Evolutionary conservation across 2,113 vertebrate genomes (phyloP).

Genomic region (Pachycephala philippinensis): DNA sequence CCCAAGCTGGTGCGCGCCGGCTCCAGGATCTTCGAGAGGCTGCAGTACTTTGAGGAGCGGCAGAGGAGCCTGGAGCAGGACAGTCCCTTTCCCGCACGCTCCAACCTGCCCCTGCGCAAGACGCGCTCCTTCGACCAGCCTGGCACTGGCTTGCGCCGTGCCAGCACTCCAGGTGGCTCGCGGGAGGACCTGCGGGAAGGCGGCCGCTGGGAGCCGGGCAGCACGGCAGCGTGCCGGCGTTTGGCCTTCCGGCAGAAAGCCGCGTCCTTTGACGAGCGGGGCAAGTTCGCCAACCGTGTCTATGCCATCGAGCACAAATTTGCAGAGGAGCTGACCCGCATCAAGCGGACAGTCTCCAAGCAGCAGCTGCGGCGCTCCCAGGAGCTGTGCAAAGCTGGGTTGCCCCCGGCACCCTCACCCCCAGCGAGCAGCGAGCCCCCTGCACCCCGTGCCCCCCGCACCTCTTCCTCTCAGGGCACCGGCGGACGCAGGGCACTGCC

Average conservation of each 20-base stretch:
- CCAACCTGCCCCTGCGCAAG: slow-evolving; percentile 88
- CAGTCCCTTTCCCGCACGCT: slow-evolving; percentile 77
- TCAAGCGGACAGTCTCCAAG: slow-evolving; percentile 85
- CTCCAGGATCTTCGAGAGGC: slow-evolving; percentile 91
- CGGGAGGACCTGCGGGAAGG: slow-evolving; percentile 84
- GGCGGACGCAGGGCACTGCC: neutral
- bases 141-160: slow-evolving; percentile 58
- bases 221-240: slow-evolving; percentile 78
- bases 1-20: slow-evolving; percentile 88
- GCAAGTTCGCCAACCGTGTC: slow-evolving; percentile 80
- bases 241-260: slow-evolving; percentile 89
- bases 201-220: slow-evolving; percentile 67
- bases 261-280: slow-evolving; percentile 89
- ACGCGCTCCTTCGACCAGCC: slow-evolving; percentile 88
- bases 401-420: slow-evolving; percentile 70
- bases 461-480: neutral
- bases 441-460: slow-evolving; percentile 4
- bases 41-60: slow-evolving; percentile 89
- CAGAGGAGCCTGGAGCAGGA: slow-evolving; percentile 89
- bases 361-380: slow-evolving; percentile 78
- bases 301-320: slow-evolving; percentile 93
- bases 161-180: slow-evolving; percentile 79
- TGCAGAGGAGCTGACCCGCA: slow-evolving; percentile 89
- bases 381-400: slow-evolving; percentile 72
- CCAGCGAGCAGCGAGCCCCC: slow-evolving; percentile 59